Conservation (phyloP, 1,140 invertebrate genomes). For the Pissodes strobi region DNA sequence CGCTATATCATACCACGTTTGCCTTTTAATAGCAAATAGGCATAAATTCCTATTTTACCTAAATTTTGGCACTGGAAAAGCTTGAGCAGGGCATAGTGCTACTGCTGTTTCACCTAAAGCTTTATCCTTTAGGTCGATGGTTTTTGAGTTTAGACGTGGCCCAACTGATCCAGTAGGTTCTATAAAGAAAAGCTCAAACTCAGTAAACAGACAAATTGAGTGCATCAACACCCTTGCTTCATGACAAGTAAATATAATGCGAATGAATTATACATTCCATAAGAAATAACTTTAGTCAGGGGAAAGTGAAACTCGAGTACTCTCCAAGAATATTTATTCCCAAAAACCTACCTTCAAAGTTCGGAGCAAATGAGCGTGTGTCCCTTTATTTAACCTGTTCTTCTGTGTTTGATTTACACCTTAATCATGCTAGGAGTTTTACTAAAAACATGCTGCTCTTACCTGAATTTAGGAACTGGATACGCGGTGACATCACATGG, state of each 20-base stretch:
- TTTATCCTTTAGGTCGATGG: constrained; percentile 56
- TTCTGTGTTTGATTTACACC: too few relatives aligned
- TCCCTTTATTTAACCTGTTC: too few relatives aligned
- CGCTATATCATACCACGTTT: too few relatives aligned
- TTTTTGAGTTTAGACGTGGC: constrained; percentile 55
- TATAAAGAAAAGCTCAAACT: constrained; percentile 56
- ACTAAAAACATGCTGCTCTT: too few relatives aligned
- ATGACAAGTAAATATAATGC: background rate
- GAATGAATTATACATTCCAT: too few relatives aligned
- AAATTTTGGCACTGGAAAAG: constrained; percentile 65
- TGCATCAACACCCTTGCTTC: constrained; percentile 2
- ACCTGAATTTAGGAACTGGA: constrained; percentile 66
- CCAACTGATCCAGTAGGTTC: constrained; percentile 59
- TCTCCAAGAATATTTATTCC: too few relatives aligned
- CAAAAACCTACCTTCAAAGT: too few relatives aligned
- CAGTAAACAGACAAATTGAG: constrained; percentile 41
- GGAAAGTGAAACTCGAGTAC: too few relatives aligned
- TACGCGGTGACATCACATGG: constrained; percentile 63
- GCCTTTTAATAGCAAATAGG: background rate
- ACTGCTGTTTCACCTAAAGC: constrained; percentile 51
- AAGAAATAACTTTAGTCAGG: too few relatives aligned
- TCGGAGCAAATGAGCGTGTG: too few relatives aligned
- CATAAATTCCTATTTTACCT: constrained; percentile 55
- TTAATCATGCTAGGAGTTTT: too few relatives aligned
- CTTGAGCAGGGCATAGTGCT: constrained; percentile 67